Evolutionary conservation across 2,113 vertebrate genomes (phyloP), one percentile per base, ranked within the genome.

Genomic region (Tricholaema leucomelas): DNA sequence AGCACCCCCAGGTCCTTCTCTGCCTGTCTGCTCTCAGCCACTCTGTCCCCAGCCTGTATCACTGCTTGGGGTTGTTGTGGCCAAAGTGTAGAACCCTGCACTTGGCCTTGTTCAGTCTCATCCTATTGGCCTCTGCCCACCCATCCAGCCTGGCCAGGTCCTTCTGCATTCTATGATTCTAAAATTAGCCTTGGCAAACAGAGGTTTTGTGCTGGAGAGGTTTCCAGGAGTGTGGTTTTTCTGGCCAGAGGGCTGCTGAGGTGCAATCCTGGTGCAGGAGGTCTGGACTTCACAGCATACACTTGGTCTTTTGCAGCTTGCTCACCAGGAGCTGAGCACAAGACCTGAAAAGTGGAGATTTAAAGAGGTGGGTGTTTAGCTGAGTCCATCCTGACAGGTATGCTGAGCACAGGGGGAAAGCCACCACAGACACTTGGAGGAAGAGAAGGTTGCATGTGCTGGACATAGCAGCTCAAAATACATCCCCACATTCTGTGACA

Each of bases 321-420:
- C 15, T 84, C 20, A 27, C 3, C 1, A 5, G 28, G 21, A 23
- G 31, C 36, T 36, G 60, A 86, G 56, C 42, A 19, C 2, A 12
- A 56, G 31, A 77, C 14, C 33, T 9, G 33, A 36, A 46, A 71
- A 64, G 20, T 4, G 1, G 3, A 31, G 27, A 5, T 14, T 46
- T 48, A 11, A 48, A 36, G 30, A 70, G 60, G 15, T 0, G 3
- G 21, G 54, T 50, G 4, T 55, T 27, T 21, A 18, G 52, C 2
- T 14, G 40, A 78, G 27, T 40, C 23, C 15, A 12, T 55, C 40
- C 78, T 8, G 15, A 71, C 1, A 5, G 8, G n/a, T 28, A 12
- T 1, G 13, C n/a, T 1, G 5, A 67, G 52, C 2, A 3, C 18
- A 3, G 23, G 2, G 1, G 23, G 3, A 20, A 76, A 40, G 42